Evolutionary conservation across 64 coral and sea anemone genomes (phyloP), one percentile per base, ranked within the genome.

Genomic region (Actinia equina): DNA sequence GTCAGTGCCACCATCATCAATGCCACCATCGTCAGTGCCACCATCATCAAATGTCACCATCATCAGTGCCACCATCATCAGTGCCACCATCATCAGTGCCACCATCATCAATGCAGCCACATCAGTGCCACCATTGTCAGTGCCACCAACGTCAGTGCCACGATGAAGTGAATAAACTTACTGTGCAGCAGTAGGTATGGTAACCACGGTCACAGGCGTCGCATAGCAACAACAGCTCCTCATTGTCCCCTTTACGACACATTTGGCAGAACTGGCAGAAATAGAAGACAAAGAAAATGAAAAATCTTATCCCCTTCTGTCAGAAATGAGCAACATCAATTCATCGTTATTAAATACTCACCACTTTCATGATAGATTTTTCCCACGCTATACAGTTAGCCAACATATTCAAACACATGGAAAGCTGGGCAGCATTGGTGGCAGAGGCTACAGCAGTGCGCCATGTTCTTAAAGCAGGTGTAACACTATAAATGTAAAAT

Each of bases 301-400:
- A 57, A 57, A 57, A 49, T 6, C 4, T 8, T 49, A 49, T n/a
- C 46, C 46, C 46, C 46, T 49, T 49, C 4, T 57, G 55, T 7
- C 55, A 14, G 55, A 57, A 57, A 12, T 7, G 11, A 57, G 55
- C 55, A 57, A 16, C 55, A 57, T 57, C 7, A 2, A 49, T 49
- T 49, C 30, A 37, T 37, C 30, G 30, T 37, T 37, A 6, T 49
- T 8, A 37, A 22, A 17, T 59, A 88, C 93, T 88, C 86, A 98
- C 96, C 80, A 98, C 96, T 95, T 98, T 98, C 96, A 98, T 98
- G 80, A 98, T 98, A 19, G 96, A 98, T 42, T 98, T 98, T 51
- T 95, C 96, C 96, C 96, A 98, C 0, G 96, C 96, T 52, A 98
- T 94, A 56, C 91, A 98, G 74, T 87, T 90, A n/a, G 77, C 83